A percentile compares a stretch with the other conserved stretches of the same genome.
phyloP scores from a whole-genome alignment of 2,113 vertebrate genomes.

The Dicaeum eximium region DNA sequence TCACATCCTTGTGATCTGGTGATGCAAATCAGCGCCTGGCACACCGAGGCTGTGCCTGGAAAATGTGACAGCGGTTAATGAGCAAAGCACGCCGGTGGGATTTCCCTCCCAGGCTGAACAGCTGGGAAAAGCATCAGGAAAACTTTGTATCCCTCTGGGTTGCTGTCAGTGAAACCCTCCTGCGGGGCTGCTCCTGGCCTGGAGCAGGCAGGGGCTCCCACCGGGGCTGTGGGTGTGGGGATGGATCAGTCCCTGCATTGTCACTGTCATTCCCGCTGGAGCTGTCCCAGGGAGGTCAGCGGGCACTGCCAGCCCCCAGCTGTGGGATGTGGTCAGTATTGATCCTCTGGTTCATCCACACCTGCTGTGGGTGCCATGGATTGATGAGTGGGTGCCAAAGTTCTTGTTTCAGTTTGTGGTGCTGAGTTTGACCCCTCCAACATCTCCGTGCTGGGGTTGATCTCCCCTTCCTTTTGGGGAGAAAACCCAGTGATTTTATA shows the following conservation, averaged over 20 bases:
- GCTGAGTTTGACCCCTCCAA: not conserved
- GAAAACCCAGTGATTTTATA: fast-evolving
- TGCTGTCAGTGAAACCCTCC: not conserved
- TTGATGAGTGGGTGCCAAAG: fast-evolving
- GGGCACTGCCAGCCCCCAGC: not conserved
- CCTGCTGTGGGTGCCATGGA: not conserved
- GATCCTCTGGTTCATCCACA: not conserved
- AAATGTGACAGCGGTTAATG: not conserved
- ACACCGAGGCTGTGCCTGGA: not conserved
- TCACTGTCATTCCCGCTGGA: not conserved
- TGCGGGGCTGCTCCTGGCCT: not conserved
- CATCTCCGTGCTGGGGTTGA: not conserved
- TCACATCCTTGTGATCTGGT: slow-evolving; percentile 26
- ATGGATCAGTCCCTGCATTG: not conserved
- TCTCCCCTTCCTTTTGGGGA: not conserved
- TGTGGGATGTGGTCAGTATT: not conserved
- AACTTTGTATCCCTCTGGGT: not conserved
- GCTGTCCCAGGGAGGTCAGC: not conserved
- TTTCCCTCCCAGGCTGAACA: not conserved
- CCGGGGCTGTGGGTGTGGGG: fast-evolving
- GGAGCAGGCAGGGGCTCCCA: fast-evolving
- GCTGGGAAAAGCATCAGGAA: not conserved
- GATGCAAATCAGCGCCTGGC: slow-evolving; percentile 9
- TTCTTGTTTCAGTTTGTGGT: fast-evolving
- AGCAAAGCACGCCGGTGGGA: not conserved